Evolutionary conservation across 2,888 invertebrate genomes (phyloP), one percentile per base, ranked within the genome.

Genomic region (Orthosia incerta): DNA sequence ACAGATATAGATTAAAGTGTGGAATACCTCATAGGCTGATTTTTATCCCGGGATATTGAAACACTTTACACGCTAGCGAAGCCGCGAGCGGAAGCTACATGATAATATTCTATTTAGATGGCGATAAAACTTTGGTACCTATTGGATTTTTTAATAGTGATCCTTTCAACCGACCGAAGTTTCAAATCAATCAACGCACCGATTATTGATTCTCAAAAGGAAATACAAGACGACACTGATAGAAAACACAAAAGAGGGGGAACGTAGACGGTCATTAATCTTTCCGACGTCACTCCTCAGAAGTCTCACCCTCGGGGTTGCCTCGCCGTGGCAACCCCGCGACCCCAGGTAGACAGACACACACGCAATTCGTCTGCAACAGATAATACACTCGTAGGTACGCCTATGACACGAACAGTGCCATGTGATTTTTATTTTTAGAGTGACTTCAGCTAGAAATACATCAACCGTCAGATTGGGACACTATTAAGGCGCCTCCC

Each of bases 231-330:
- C 71, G 60, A 63, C 59, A 69, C 71, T 61, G 55, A 78, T 76
- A 63, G 71, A 79, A 75, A 77, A 73, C 61, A 56, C 65, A 77
- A 74, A 67, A 65, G 77, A 80, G 79, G 84, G 87, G 76, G 77
- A 83, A 82, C 74, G 80, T 82, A 90, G 89, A 89, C 91, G 83
- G 84, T 82, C 89, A 86, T 91, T 90, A 91, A 90, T 90, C 89
- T 86, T 80, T 78, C 73, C 78, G 80, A 63, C 86, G 85, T 87
- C 84, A 76, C 74, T 75, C 76, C 73, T 80, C 88, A 86, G 79
- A 83, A 57, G 82, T 84, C 83, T 83, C 82, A 87, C 89, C 84
- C 88, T 86, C 86, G 80, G 84, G 80, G 84, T 79, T 68, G 71
- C 84, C 88, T 85, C 86, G 79, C 84, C 81, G 83, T 77, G 70